Percentiles rank a stretch among this genome's conserved stretches.
These are phyloP conservation scores for Xenopus petersii DNA, from an alignment of 2,797 vertebrate genomes.

Conservation along the genomic window DNA sequence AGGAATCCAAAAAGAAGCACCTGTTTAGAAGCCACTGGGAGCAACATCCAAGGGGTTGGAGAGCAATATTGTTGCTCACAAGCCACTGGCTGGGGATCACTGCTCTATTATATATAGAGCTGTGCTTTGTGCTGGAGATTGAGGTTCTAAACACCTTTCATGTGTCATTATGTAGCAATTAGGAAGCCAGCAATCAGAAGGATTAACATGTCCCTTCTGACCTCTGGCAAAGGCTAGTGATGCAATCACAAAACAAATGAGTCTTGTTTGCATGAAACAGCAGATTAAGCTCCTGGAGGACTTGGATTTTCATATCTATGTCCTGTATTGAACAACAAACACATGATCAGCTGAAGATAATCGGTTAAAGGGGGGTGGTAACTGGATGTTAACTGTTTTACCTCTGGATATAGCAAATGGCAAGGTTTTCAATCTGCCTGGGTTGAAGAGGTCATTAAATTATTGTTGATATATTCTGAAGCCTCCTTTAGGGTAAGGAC, in stretches of 20 bases:
- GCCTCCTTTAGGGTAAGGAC: no score
- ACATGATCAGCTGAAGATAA: not conserved
- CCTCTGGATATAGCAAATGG: no score
- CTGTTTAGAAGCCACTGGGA: no score
- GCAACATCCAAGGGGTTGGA: no score
- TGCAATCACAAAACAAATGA: conserved; percentile 1
- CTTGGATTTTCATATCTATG: not conserved
- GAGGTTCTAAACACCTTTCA: not conserved
- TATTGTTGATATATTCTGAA: no score
- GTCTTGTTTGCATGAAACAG: conserved; percentile 3
- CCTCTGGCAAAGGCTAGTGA: not conserved
- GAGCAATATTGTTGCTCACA: no score
- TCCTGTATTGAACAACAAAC: conserved; percentile 3
- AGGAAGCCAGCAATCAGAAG: not conserved
- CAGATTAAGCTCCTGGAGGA: not conserved
- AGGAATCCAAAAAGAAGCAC: no score
- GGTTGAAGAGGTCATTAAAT: no score
- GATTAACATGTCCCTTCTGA: conserved; percentile 5
- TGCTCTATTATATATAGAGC: not conserved
- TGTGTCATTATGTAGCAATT: not conserved
- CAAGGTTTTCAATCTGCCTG: no score
- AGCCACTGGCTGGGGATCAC: no score
- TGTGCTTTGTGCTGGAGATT: not conserved
- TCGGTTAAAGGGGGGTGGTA: not conserved
- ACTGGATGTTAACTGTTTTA: no score